Evolutionary conservation across 2,888 invertebrate species (phyloP).

Genomic region (Hipparchia sbordonii): DNA sequence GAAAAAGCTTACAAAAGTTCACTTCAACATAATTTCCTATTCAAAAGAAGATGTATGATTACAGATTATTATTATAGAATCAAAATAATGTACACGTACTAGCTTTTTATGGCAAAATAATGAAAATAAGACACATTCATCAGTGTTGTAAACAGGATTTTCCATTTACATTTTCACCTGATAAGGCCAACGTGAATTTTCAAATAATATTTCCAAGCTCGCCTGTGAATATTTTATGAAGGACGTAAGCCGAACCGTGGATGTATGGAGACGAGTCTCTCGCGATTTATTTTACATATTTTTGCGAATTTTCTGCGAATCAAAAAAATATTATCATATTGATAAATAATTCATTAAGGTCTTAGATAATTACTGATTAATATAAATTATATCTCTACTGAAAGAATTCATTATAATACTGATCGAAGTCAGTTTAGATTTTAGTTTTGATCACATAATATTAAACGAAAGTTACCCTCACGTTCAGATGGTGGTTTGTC

Average conservation of each 20-base stretch:
- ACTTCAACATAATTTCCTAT: too few relatives aligned
- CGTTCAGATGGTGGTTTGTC: too few relatives aligned
- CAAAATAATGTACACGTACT: neutral
- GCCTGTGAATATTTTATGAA: conserved; percentile 16
- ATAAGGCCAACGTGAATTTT: conserved; percentile 12
- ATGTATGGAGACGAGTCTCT: conserved; percentile 1
- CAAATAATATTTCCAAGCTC: conserved; percentile 13
- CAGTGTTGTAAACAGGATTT: conserved; percentile 11
- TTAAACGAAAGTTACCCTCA: too few relatives aligned
- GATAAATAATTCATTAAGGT: neutral
- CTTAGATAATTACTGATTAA: too few relatives aligned
- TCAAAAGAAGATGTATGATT: too few relatives aligned
- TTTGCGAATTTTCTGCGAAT: neutral
- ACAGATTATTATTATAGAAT: neutral
- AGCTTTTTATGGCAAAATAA: neutral
- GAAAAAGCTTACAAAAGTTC: too few relatives aligned
- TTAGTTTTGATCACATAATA: too few relatives aligned
- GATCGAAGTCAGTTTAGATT: too few relatives aligned
- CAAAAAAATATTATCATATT: neutral
- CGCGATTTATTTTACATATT: conserved; percentile 5
- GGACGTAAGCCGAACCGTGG: neutral
- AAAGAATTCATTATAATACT: too few relatives aligned
- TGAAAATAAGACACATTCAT: conserved; percentile 9
- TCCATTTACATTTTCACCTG: conserved; percentile 15
- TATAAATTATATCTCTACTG: too few relatives aligned